phyloP scores from a whole-genome alignment of 2,797 vertebrate genomes.

The Micropoecilia bifurca region DNA sequence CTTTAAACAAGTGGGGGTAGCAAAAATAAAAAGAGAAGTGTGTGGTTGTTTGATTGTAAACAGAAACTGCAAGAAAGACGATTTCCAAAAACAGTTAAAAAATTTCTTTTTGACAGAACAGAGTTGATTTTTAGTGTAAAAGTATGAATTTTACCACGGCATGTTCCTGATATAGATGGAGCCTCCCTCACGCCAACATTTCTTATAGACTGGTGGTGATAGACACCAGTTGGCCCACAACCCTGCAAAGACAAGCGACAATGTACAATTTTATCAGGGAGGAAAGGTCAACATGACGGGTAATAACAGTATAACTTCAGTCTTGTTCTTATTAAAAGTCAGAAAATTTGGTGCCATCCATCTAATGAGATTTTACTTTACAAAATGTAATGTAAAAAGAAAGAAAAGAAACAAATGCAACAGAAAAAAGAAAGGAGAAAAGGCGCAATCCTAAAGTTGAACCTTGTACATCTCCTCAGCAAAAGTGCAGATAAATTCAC shows the following conservation, averaged over 20 bases:
- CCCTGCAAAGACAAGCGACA: too few relatives aligned
- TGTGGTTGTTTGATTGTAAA: not conserved
- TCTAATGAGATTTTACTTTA: not conserved
- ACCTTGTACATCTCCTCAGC: not conserved
- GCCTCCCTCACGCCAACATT: not conserved
- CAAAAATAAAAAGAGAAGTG: not conserved
- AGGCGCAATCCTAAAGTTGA: not conserved
- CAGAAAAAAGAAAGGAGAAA: not conserved
- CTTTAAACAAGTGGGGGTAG: not conserved
- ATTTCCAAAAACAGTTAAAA: not conserved
- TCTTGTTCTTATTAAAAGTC: not conserved
- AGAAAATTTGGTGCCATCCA: not conserved
- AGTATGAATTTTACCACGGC: not conserved
- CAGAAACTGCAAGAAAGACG: not conserved
- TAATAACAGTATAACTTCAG: not conserved
- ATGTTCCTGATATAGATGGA: not conserved
- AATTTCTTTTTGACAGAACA: not conserved
- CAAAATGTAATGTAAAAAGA: too few relatives aligned
- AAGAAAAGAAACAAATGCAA: not conserved
- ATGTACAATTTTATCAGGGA: not conserved
- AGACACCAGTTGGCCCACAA: too few relatives aligned
- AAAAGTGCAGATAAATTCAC: not conserved
- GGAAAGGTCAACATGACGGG: not conserved
- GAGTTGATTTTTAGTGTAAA: not conserved
- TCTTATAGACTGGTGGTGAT: too few relatives aligned